phyloP scores from a whole-genome alignment of 2,888 invertebrate genomes.

The Calephelis perditalis region DNA sequence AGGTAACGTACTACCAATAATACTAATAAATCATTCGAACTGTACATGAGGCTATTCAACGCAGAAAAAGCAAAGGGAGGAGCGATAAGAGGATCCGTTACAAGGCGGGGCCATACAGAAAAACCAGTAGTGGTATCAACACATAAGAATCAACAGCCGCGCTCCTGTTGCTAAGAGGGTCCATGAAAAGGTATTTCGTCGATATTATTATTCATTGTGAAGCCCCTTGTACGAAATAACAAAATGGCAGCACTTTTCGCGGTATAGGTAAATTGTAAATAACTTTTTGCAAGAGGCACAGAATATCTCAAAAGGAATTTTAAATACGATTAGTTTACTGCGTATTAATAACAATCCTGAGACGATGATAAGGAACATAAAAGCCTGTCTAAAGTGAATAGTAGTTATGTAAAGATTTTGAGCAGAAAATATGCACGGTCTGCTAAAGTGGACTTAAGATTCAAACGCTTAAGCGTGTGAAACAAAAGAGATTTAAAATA shows the following conservation, averaged over 20 bases:
- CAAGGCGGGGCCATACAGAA: slow-evolving; percentile 61
- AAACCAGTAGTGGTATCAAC: slow-evolving; percentile 64
- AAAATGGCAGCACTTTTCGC: neutral
- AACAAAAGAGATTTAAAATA: too few relatives aligned
- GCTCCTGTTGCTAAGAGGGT: slow-evolving; percentile 59
- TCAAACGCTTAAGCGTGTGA: too few relatives aligned
- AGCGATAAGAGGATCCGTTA: slow-evolving; percentile 57
- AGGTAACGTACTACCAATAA: neutral
- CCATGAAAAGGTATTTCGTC: slow-evolving; percentile 47
- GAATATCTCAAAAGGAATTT: too few relatives aligned
- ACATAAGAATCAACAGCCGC: slow-evolving; percentile 60
- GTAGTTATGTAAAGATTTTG: too few relatives aligned
- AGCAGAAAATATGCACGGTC: too few relatives aligned
- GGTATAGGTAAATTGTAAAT: neutral
- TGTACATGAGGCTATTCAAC: slow-evolving; percentile 58
- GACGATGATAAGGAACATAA: too few relatives aligned
- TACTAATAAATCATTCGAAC: slow-evolving; percentile 1
- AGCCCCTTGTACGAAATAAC: neutral
- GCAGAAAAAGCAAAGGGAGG: slow-evolving; percentile 66
- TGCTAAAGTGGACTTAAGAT: too few relatives aligned
- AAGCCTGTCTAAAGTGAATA: too few relatives aligned
- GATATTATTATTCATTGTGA: slow-evolving; percentile 30
- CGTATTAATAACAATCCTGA: too few relatives aligned
- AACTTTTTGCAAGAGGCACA: too few relatives aligned
- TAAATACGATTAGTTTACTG: too few relatives aligned